Conservation (phyloP, 2,113 vertebrate genomes). For the Glareola pratincola region DNA sequence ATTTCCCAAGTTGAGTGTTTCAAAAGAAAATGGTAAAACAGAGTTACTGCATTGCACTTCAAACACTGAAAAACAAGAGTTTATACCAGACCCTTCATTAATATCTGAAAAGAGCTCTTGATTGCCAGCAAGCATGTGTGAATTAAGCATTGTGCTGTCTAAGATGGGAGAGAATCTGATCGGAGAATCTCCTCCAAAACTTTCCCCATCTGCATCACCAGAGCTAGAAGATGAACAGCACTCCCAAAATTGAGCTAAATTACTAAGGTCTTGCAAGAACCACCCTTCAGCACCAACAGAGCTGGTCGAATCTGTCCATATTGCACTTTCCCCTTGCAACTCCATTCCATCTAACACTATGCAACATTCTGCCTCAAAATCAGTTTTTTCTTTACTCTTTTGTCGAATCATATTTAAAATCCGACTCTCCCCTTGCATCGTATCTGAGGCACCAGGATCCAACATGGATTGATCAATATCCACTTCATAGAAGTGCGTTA, state of each 20-base stretch:
- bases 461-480: slow-evolving; percentile 99
- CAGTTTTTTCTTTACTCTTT: slow-evolving; percentile 90
- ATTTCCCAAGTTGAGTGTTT: slow-evolving; percentile 85
- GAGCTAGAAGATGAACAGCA: slow-evolving; percentile 95
- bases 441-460: slow-evolving; percentile 99
- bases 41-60: slow-evolving; percentile 98
- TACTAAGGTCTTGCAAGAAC: slow-evolving; percentile 89
- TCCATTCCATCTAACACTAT: slow-evolving; percentile 96
- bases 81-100: slow-evolving; percentile 86
- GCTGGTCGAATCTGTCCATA: slow-evolving; percentile 91
- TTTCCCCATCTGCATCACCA: slow-evolving; percentile 93
- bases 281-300: slow-evolving; percentile 87
- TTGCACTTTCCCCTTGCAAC: slow-evolving; percentile 99
- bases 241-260: slow-evolving; percentile 95
- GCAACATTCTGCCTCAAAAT: slow-evolving; percentile 95
- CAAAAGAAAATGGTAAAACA: slow-evolving; percentile 91
- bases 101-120: slow-evolving; percentile 88
- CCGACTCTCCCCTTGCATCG: slow-evolving; percentile 94
- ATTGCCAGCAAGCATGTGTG: slow-evolving; percentile 84
- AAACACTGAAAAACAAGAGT: slow-evolving; percentile 96
- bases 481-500: slow-evolving; percentile 99
- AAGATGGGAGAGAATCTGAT: slow-evolving; percentile 86
- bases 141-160: slow-evolving; percentile 83
- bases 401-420: slow-evolving; percentile 99
- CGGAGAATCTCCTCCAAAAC: slow-evolving; percentile 92